These are phyloP conservation scores for Microchirus variegatus DNA, from an alignment of 2,797 vertebrate species.

Conservation along the genomic window DNA sequence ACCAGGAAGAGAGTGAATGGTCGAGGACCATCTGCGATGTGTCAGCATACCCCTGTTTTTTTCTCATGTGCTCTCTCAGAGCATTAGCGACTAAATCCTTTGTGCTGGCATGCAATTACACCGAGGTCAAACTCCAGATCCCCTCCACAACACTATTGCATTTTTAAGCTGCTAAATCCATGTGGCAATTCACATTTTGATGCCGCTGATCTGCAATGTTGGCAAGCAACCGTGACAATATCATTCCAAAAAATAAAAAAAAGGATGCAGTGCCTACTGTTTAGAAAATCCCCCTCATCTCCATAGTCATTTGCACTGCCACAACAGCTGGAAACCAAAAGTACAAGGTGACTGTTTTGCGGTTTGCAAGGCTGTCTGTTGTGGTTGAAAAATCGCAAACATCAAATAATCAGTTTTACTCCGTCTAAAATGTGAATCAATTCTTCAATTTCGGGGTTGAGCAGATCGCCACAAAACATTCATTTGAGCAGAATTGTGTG, in stretches of 20 bases:
- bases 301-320: conserved; percentile 13
- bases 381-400: conserved; percentile 6
- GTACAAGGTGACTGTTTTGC: not conserved
- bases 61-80: conserved; percentile 50
- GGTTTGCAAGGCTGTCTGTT: not conserved
- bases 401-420: not conserved
- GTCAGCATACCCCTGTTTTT: conserved; percentile 65
- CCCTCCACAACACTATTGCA: conserved; percentile 62
- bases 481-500: conserved; percentile 20
- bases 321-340: conserved; percentile 28
- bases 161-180: conserved; percentile 78
- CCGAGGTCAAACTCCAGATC: conserved; percentile 71
- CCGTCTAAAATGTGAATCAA: not conserved
- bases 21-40: conserved; percentile 73
- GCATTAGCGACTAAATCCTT: conserved; percentile 82
- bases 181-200: conserved; percentile 73
- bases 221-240: conserved; percentile 60
- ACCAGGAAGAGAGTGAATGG: conserved; percentile 53
- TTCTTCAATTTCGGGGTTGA: conserved; percentile 7
- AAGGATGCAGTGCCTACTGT: conserved; percentile 11
- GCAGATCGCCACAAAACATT: conserved; percentile 18
- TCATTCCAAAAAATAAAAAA: conserved; percentile 48
- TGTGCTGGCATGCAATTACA: conserved; percentile 81
- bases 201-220: conserved; percentile 64
- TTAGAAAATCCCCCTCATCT: conserved; percentile 33